These are phyloP conservation scores for Drosophila anceps DNA, from an alignment of 2,888 invertebrate genomes.

Conservation along the genomic window DNA sequence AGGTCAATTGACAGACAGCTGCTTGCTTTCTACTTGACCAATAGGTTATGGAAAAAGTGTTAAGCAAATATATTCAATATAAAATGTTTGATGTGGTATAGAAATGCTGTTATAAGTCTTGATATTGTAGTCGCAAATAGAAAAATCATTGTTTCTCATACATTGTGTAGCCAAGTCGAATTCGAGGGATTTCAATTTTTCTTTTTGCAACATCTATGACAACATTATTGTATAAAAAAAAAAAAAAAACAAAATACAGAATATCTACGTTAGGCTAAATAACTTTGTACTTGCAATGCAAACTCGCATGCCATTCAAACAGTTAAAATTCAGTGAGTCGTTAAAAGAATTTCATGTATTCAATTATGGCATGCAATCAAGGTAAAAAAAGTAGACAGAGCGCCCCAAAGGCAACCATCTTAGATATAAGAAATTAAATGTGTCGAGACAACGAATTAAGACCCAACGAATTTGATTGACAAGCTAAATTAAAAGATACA, in stretches of 20 bases:
- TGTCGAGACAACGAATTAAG: slow-evolving; percentile 49
- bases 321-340: neutral
- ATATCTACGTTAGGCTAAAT: neutral
- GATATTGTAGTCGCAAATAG: no score
- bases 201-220: no score
- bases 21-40: neutral
- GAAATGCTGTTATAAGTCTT: no score
- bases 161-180: no score
- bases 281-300: neutral
- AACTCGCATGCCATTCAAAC: neutral
- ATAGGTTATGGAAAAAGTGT: neutral
- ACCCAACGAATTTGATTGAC: slow-evolving; percentile 12
- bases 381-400: slow-evolving; percentile 14
- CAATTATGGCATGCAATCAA: slow-evolving; percentile 29
- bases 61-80: neutral
- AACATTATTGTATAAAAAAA: no score
- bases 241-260: neutral
- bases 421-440: slow-evolving; percentile 22
- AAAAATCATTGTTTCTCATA: no score
- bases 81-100: no score
- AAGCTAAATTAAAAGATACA: slow-evolving; percentile 8
- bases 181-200: no score
- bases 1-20: neutral
- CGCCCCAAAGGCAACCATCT: neutral
- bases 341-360: slow-evolving; percentile 21